Evolutionary conservation across 2,888 invertebrate species (phyloP), one percentile per base, ranked within the genome.

Genomic region (Nezara viridula): DNA sequence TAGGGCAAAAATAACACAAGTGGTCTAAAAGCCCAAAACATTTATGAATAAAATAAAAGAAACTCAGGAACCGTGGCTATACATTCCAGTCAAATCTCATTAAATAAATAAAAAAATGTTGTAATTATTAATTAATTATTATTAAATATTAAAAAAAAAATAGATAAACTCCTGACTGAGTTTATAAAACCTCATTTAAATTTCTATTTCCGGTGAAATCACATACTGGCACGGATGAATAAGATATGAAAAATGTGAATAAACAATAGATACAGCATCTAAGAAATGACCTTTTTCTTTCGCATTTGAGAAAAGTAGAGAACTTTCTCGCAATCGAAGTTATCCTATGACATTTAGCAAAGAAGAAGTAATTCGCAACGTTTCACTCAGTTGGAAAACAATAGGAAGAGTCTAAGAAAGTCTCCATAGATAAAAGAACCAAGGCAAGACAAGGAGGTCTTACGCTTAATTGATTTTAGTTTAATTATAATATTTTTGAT

Each of bases 281-380:
- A 60, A 55, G 55, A n/a, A n/a, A 60, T 37, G 66, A 73, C 66
- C 32, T 73, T 73, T 73, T 73, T 73, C 32, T 73, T 37, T 73
- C 66, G 66, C 66, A 73, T 73, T 73, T 73, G 66, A 73, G 19
- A 73, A 60, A 86, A 86, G 60, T 60, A 86, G 60, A n/a, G 12
- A 86, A 60, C 60, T 55, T 86, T 44, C 55, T 55, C 60, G n/a
- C 12, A 27, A 86, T 86, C 44, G 27, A 52, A 44, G 55, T 24
- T 27, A 86, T 60, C 21, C 55, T 12, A 2, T 86, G 81, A 44
- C 81, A 81, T 81, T 81, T 81, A 81, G 44, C n/a, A 44, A 9
- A 77, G n/a, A 47, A 81, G 9, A 81, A 81, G n/a, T 81, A 81
- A 81, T 44, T 81, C n/a, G 81, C 44, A 47, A 81, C 81, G 24